These are phyloP conservation scores for Pseudomyrmex cubaensis DNA, from an alignment of 1,140 invertebrate species.

Conservation along the genomic window DNA sequence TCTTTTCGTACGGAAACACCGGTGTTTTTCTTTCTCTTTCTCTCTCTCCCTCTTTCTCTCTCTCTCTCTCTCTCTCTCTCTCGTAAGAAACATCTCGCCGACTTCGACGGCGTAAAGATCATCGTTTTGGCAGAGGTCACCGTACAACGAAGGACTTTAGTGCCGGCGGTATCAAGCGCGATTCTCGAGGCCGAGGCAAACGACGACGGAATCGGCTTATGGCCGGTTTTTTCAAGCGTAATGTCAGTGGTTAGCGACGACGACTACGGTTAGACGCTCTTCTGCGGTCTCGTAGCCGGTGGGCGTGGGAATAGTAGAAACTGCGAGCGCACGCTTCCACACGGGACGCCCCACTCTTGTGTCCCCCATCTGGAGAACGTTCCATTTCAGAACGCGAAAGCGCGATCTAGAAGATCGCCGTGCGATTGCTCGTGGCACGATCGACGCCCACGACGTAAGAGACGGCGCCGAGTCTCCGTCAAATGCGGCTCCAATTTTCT, in stretches of 20 bases:
- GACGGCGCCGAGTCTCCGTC: background rate
- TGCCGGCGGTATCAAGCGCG: conserved; percentile 4
- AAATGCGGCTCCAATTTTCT: conserved; percentile 52
- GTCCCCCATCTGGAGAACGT: conserved; percentile 28
- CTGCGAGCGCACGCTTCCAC: conserved; percentile 59
- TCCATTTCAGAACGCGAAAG: conserved; percentile 20
- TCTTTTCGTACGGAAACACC: background rate
- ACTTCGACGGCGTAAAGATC: conserved; percentile 29
- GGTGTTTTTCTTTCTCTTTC: too few species aligned
- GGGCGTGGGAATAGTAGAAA: conserved; percentile 76
- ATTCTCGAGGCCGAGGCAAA: conserved; percentile 38
- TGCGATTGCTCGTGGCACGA: conserved; percentile 52
- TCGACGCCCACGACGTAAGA: conserved; percentile 58
- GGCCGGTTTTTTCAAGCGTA: conserved; percentile 64
- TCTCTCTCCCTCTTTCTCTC: too few species aligned
- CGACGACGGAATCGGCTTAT: conserved; percentile 55
- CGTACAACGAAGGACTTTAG: conserved; percentile 55
- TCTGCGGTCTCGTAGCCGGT: conserved; percentile 60
- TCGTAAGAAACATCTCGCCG: background rate
- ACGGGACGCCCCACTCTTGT: conserved; percentile 6
- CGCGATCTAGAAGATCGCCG: conserved; percentile 51
- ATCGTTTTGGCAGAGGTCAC: conserved; percentile 40
- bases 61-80: too few species aligned
- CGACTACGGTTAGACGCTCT: conserved; percentile 19
- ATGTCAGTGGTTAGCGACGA: conserved; percentile 66